phyloP scores from a whole-genome alignment of 2,888 invertebrate species.

The Amiota minor region DNA sequence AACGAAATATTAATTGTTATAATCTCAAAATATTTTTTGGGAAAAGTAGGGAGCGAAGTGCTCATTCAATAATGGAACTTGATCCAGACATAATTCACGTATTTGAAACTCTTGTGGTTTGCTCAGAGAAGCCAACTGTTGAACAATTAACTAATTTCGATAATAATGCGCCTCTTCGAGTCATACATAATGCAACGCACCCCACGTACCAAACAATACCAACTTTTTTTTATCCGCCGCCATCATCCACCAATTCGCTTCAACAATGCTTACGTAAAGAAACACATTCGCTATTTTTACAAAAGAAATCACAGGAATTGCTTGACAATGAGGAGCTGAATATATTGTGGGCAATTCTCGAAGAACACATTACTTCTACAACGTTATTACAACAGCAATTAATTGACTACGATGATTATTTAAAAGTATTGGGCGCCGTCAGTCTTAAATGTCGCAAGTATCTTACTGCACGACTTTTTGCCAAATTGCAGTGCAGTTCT shows the following conservation, averaged over 20 bases:
- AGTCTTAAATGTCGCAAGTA: conserved; percentile 84
- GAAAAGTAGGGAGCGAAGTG: neutral
- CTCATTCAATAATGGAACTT: conserved; percentile 55
- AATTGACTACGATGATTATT: conserved; percentile 89
- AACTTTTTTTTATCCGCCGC: conserved; percentile 84
- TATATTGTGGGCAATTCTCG: conserved; percentile 87
- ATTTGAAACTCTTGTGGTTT: conserved; percentile 57
- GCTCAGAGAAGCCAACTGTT: conserved; percentile 43
- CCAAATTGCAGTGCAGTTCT: conserved; percentile 89
- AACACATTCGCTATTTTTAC: conserved; percentile 88
- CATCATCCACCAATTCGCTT: conserved; percentile 83
- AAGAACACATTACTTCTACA: conserved; percentile 83
- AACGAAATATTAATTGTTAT: too few species aligned
- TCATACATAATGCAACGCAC: conserved; percentile 41
- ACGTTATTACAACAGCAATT: conserved; percentile 85
- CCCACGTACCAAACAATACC: conserved; percentile 78
- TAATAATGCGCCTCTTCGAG: conserved; percentile 42
- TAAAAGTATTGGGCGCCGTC: conserved; percentile 83
- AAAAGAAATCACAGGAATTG: conserved; percentile 87
- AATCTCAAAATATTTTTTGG: too few species aligned
- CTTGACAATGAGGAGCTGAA: conserved; percentile 91
- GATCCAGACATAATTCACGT: conserved; percentile 64
- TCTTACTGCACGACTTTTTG: conserved; percentile 89
- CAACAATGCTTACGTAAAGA: conserved; percentile 90
- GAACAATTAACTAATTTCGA: conserved; percentile 54